Percentiles rank a stretch among this genome's conserved stretches.
Evolutionary conservation across 2,797 vertebrate species (phyloP).

Genomic region (Gobio occitaniae): DNA sequence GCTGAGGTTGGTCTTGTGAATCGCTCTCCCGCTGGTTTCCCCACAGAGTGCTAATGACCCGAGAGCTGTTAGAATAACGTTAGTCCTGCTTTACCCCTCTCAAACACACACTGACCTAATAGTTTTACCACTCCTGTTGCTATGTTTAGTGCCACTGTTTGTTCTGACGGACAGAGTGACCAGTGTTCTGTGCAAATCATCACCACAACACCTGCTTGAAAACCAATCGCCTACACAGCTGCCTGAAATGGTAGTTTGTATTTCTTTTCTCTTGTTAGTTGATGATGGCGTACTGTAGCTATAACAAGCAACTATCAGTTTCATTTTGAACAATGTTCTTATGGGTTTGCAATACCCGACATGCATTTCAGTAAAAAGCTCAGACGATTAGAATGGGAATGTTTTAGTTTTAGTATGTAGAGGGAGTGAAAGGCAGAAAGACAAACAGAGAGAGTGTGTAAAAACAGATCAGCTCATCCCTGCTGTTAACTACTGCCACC

Average conservation of each 20-base stretch:
- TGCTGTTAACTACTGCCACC: slow-evolving; percentile 60
- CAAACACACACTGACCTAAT: slow-evolving; percentile 62
- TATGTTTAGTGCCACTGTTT: slow-evolving; percentile 42
- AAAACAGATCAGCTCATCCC: slow-evolving; percentile 44
- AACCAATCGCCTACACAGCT: slow-evolving; percentile 49
- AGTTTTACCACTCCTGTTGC: slow-evolving; percentile 60
- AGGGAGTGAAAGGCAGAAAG: slow-evolving; percentile 15
- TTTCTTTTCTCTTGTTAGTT: background rate
- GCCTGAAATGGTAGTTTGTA: slow-evolving; percentile 32
- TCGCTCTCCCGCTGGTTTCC: slow-evolving; percentile 69
- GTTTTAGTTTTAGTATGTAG: background rate
- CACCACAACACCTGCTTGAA: slow-evolving; percentile 51
- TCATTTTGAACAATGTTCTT: background rate
- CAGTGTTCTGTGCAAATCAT: slow-evolving; percentile 60
- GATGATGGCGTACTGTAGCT: background rate
- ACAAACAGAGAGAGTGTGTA: slow-evolving; percentile 26
- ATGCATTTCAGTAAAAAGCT: slow-evolving; percentile 3
- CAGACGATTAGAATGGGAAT: background rate
- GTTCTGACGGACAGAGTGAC: slow-evolving; percentile 50
- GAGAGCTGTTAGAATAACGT: slow-evolving; percentile 74
- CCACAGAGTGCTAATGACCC: slow-evolving; percentile 74
- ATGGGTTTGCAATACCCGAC: background rate
- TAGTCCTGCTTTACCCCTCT: slow-evolving; percentile 56
- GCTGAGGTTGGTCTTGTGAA: slow-evolving; percentile 50
- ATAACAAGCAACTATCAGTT: background rate